Evolutionary conservation across 2,113 vertebrate genomes (phyloP).

Genomic region (Hemicordylus capensis): DNA sequence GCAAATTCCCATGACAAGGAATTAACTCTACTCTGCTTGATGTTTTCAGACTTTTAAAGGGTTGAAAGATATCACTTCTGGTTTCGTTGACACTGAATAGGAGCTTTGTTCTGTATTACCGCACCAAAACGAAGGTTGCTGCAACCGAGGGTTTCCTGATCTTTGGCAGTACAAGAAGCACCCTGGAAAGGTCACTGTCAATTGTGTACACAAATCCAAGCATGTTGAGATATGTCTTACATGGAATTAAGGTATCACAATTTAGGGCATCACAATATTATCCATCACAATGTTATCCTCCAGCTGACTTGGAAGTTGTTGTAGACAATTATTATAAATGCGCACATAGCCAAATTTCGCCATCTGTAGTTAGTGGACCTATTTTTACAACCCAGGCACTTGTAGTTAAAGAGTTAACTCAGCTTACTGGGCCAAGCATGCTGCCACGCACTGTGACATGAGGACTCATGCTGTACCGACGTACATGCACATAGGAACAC

Average conservation of each 20-base stretch:
- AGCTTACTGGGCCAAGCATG: too few relatives aligned
- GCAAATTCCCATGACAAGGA: conserved; percentile 74
- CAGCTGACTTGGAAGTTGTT: conserved; percentile 35
- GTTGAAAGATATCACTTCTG: conserved; percentile 50
- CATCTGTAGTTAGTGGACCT: conserved; percentile 12
- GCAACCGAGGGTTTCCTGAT: conserved; percentile 47
- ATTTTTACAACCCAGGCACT: too few relatives aligned
- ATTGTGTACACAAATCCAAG: conserved; percentile 44
- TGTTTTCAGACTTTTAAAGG: conserved; percentile 68
- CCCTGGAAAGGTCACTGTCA: conserved; percentile 50
- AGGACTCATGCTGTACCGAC: too few relatives aligned
- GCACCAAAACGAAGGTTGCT: conserved; percentile 44
- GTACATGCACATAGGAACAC: too few relatives aligned
- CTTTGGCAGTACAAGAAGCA: conserved; percentile 44
- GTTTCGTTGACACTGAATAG: conserved; percentile 61
- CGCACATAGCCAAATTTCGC: conserved; percentile 38
- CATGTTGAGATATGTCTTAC: conserved; percentile 53
- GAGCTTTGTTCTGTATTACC: conserved; percentile 59
- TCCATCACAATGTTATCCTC: too few relatives aligned
- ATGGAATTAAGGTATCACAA: conserved; percentile 52
- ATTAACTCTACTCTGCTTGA: conserved; percentile 75
- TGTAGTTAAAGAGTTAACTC: too few relatives aligned
- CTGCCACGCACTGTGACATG: too few relatives aligned
- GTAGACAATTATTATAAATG: conserved; percentile 31
- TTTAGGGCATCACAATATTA: too few relatives aligned